Conservation (phyloP, 2,797 vertebrate species). For the Labeo calbasu region DNA sequence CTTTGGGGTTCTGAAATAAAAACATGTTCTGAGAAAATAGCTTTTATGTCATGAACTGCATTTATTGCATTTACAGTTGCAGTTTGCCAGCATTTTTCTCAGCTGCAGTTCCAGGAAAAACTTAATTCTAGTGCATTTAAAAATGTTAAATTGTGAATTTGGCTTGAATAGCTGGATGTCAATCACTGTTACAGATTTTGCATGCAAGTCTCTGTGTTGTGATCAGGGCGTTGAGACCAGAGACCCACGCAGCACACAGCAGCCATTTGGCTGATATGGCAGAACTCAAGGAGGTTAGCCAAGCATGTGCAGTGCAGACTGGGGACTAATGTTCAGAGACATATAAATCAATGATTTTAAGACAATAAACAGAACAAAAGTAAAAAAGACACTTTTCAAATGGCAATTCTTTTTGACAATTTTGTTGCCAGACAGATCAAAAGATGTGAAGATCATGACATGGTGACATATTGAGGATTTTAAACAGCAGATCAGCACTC, state of each 20-base stretch:
- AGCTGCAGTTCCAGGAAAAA: not conserved
- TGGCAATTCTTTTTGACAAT: not conserved
- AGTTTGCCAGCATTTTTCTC: not conserved
- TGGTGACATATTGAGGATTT: not conserved
- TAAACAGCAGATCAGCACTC: not conserved
- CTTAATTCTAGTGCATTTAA: not conserved
- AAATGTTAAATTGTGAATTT: not conserved
- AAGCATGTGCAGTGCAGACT: slow-evolving; percentile 34
- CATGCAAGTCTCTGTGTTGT: slow-evolving; percentile 4
- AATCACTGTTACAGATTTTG: not conserved
- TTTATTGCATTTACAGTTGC: not conserved
- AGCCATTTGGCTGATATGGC: slow-evolving; percentile 15
- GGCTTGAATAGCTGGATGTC: not conserved
- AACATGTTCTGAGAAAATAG: not conserved
- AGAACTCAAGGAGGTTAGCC: slow-evolving; percentile 25
- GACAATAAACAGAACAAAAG: slow-evolving; percentile 12
- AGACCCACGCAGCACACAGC: not conserved
- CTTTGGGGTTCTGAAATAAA: slow-evolving; percentile 15
- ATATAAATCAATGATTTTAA: slow-evolving; percentile 30
- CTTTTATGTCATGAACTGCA: not conserved
- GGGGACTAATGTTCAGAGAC: slow-evolving; percentile 30
- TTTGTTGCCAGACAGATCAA: not conserved
- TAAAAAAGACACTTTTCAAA: not conserved
- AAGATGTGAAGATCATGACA: not conserved
- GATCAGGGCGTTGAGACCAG: slow-evolving; percentile 1